Conservation (phyloP, 2,113 vertebrate genomes). For the Ginglymostoma cirratum region DNA sequence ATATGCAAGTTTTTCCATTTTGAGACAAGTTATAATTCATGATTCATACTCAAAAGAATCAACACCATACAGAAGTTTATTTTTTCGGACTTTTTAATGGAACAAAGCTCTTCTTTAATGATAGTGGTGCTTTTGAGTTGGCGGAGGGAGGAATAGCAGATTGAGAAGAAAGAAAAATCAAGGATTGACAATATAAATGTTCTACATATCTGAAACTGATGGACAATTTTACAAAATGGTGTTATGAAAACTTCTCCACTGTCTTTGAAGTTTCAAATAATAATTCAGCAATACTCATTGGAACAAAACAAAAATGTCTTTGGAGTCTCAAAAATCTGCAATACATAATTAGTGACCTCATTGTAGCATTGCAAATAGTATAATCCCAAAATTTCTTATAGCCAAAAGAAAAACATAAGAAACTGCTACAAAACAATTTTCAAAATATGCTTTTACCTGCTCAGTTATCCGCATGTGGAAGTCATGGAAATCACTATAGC, state of each 20-base stretch:
- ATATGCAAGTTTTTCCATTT: neutral
- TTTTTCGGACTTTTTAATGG: neutral
- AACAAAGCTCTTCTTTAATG: neutral
- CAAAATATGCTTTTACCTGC: constrained; percentile 63
- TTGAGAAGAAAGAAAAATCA: neutral
- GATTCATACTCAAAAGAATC: neutral
- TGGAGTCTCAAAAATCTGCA: neutral
- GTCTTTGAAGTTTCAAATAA: neutral
- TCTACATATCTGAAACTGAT: neutral
- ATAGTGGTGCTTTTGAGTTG: neutral
- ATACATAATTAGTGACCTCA: neutral
- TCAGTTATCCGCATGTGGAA: constrained; percentile 98
- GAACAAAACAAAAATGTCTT: neutral
- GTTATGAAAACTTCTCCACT: neutral
- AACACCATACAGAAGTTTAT: neutral
- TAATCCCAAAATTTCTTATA: neutral
- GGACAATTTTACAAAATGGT: neutral
- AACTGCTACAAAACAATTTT: neutral
- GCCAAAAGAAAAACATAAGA: neutral
- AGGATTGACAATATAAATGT: neutral
- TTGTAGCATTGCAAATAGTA: neutral
- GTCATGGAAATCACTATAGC: constrained; percentile 97
- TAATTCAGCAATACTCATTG: neutral
- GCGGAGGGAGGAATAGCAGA: neutral
- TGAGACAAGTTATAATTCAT: neutral